Conservation (phyloP, 1,140 invertebrate species). For the Olivierus martensii region DNA sequence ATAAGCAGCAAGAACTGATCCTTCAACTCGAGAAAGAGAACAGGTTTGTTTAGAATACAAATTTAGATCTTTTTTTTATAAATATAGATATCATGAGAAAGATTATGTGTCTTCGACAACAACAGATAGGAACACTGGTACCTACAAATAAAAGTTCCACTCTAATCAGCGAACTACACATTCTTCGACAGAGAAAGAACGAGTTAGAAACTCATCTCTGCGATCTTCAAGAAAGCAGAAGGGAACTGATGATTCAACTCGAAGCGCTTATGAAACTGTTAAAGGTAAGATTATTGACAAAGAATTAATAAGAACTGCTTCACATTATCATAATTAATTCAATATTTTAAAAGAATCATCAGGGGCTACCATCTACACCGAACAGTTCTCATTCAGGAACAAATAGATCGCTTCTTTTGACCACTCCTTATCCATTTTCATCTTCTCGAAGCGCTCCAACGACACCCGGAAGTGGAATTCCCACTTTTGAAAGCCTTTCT, state of each 20-base stretch:
- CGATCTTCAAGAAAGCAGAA: slow-evolving; percentile 78
- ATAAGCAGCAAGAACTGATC: slow-evolving; percentile 45
- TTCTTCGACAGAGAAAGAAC: slow-evolving; percentile 77
- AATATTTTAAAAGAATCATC: slow-evolving; percentile 34
- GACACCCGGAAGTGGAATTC: slow-evolving; percentile 40
- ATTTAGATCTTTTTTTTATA: neutral
- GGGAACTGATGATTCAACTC: slow-evolving; percentile 87
- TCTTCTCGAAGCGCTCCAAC: slow-evolving; percentile 49
- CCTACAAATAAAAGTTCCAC: slow-evolving; percentile 54
- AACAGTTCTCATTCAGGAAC: slow-evolving; percentile 65
- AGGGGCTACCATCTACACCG: slow-evolving; percentile 75
- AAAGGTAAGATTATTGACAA: slow-evolving; percentile 36
- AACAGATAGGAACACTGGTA: slow-evolving; percentile 8
- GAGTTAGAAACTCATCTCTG: slow-evolving; percentile 86
- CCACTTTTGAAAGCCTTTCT: slow-evolving; percentile 27
- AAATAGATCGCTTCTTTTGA: slow-evolving; percentile 59
- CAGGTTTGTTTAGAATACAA: too few species aligned
- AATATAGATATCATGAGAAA: slow-evolving; percentile 83
- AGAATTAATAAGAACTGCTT: neutral
- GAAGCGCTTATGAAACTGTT: slow-evolving; percentile 94
- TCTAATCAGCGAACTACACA: slow-evolving; percentile 74
- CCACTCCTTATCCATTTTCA: slow-evolving; percentile 35
- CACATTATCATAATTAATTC: neutral
- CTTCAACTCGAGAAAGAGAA: slow-evolving; percentile 91
- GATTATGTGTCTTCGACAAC: slow-evolving; percentile 66